phyloP scores from a whole-genome alignment of 1,140 invertebrate genomes.

The Aphaenogaster rudis region DNA sequence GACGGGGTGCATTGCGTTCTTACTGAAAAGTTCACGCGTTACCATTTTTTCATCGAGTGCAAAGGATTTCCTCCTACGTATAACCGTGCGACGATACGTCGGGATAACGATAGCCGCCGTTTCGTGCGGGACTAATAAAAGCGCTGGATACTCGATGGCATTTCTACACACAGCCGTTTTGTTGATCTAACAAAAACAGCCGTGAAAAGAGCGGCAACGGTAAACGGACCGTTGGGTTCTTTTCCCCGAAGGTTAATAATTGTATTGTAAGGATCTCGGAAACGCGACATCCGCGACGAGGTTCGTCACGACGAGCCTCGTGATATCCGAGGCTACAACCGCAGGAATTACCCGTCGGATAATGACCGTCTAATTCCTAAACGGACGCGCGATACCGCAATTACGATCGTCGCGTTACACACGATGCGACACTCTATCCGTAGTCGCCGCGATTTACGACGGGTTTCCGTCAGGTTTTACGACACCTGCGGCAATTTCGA shows the following conservation, averaged over 20 bases:
- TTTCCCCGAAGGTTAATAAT: conserved; percentile 61
- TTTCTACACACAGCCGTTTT: conserved; percentile 29
- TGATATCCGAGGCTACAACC: conserved; percentile 31
- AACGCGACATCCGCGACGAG: conserved; percentile 42
- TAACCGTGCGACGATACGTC: neutral
- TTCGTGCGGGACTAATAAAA: conserved; percentile 54
- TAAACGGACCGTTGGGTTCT: conserved; percentile 51
- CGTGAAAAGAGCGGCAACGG: conserved; percentile 61
- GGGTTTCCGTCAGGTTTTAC: neutral
- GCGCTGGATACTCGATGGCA: conserved; percentile 16
- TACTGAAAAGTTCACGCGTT: conserved; percentile 9
- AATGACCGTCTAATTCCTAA: conserved; percentile 36
- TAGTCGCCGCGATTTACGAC: neutral
- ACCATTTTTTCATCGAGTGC: neutral
- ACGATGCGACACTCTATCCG: neutral
- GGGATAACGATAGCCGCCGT: neutral
- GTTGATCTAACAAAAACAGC: conserved; percentile 59
- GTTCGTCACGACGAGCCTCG: conserved; percentile 13
- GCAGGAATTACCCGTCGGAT: conserved; percentile 22
- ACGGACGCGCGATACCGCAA: conserved; percentile 10
- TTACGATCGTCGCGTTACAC: conserved; percentile 26
- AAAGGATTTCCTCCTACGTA: too few species aligned
- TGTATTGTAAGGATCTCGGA: conserved; percentile 56
- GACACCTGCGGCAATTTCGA: conserved; percentile 8
- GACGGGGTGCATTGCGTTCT: neutral